Percentiles rank a stretch among this genome's conserved stretches.
phyloP scores from a whole-genome alignment of 2,888 invertebrate species.

The Bellardia bayeri region DNA sequence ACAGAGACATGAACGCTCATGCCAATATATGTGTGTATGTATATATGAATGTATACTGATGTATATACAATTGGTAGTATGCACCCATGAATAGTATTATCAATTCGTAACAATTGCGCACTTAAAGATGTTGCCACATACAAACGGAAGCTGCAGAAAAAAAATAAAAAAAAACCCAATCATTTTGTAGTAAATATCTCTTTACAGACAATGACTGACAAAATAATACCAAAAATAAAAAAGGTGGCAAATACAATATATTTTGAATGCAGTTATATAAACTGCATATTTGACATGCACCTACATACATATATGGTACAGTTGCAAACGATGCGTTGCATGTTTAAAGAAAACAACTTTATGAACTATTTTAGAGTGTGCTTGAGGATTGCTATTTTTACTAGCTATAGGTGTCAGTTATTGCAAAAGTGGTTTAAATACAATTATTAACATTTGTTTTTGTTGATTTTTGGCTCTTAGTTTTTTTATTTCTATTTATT shows the following conservation, averaged over 20 bases:
- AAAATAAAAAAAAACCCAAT: not conserved
- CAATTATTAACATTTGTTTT: too few species aligned
- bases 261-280: slow-evolving; percentile 19
- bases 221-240: not conserved
- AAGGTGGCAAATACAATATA: not conserved
- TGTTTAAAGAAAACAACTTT: not conserved
- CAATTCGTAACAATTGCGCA: slow-evolving; percentile 49
- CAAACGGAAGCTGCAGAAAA: slow-evolving; percentile 7
- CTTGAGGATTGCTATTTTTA: not conserved
- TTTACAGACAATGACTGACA: slow-evolving; percentile 4
- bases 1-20: not conserved
- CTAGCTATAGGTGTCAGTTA: too few species aligned
- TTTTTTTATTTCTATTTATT: too few species aligned
- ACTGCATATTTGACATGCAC: not conserved
- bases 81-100: slow-evolving; percentile 34
- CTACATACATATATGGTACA: not conserved
- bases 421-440: too few species aligned
- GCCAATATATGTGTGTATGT: not conserved
- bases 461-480: too few species aligned
- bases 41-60: not conserved
- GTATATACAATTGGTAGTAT: not conserved
- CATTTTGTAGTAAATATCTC: not conserved
- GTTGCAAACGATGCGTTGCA: not conserved
- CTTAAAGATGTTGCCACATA: slow-evolving; percentile 43
- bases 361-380: not conserved